Base-by-base conservation (phyloP, 1,140 invertebrate species). In the Lethrus apterus region DNA sequence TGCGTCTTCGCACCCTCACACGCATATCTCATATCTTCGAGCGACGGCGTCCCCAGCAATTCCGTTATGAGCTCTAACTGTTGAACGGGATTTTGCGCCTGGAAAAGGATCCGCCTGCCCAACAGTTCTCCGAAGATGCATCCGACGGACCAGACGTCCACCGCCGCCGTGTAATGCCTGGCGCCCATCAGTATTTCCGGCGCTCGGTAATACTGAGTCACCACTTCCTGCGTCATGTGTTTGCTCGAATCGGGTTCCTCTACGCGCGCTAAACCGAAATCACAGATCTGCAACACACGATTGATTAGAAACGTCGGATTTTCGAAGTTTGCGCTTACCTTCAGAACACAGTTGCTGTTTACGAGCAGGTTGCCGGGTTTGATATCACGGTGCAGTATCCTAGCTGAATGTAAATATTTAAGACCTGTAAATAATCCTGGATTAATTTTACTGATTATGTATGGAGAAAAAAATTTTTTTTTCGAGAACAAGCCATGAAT, bases 91-190 rank as follows among this genome's bases (percentile, higher is more conserved):
- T 63, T 65, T 48, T 65, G 63, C 3, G 64, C 62, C 72, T 98
- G 94, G 73, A 99, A 99, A 17, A 99, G 77, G 56, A 99, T 99
- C 47, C 93, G 76, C 44, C 96, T 72, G 31, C 92, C 89, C 1
- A 99, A 76, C 14, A 99, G 78, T 68, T 98, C 96, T 4, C 93
- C 95, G 65, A 99, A 98, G 60, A 98, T 99, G 67, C 96, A 99
- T n/a, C 96, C 96, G 18, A 98, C 93, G 31, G 91, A 93, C 96
- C 95, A 99, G 10, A 98, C 90, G 66, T 99, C 96, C 24, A 99
- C 91, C 0, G 91, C 89, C 7, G 86, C 87, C 15, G 93, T 93
- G 70, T 99, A 99, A 70, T 99, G 95, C 56, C 90, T 84, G 3
- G 96, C 94, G 19, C 96, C 97, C 83, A 99, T 94, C 15, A 99